A percentile compares a stretch with the other conserved stretches of the same genome.
These are phyloP conservation scores for Papilio polyxenes DNA, from an alignment of 1,140 invertebrate genomes.

Conservation along the genomic window DNA sequence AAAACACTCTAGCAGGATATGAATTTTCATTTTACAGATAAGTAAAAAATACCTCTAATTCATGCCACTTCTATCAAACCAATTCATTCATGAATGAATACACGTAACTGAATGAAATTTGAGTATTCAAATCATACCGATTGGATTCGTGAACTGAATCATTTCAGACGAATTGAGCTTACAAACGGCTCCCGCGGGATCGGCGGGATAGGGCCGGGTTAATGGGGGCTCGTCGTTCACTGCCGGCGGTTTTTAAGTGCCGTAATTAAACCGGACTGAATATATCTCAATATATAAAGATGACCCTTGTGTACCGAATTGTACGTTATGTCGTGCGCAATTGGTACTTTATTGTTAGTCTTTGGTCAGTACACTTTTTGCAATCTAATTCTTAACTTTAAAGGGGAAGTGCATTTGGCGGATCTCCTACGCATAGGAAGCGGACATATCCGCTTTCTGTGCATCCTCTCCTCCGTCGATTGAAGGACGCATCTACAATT, in stretches of 20 bases:
- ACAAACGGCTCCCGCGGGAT: constrained; percentile 1
- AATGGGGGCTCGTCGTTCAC: constrained; percentile 30
- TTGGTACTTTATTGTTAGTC: background rate
- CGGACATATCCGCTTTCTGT: too few species aligned
- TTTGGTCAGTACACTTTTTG: too few species aligned
- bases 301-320: background rate
- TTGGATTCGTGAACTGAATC: constrained; percentile 4
- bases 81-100: background rate
- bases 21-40: too few species aligned
- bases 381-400: too few species aligned
- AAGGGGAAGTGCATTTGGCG: too few species aligned
- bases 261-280: constrained; percentile 25
- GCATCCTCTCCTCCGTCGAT: too few species aligned
- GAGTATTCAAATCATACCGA: background rate
- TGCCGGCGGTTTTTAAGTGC: constrained; percentile 28
- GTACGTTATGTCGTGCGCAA: background rate
- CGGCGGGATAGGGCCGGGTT: constrained; percentile 20
- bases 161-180: constrained; percentile 12
- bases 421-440: too few species aligned
- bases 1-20: too few species aligned
- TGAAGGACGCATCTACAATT: too few species aligned
- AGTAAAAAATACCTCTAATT: background rate
- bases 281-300: background rate
- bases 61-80: background rate
- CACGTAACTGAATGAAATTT: background rate